phyloP scores from a whole-genome alignment of 2,888 invertebrate genomes.

The Furcula furcula region DNA sequence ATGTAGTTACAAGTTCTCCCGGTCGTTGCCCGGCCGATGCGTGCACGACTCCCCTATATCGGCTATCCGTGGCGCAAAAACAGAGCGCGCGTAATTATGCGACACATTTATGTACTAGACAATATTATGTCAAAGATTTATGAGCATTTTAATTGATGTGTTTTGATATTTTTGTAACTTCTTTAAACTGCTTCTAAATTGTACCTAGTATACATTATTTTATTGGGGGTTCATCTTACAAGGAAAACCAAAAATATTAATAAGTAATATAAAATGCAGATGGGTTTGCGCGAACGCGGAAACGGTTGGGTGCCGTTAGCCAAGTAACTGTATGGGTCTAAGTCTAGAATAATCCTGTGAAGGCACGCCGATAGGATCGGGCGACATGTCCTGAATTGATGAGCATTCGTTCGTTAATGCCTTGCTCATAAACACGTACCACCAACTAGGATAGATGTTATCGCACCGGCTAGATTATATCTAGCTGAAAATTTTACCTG shows the following conservation, averaged over 20 bases:
- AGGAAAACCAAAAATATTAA: conserved; percentile 23
- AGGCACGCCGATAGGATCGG: conserved; percentile 55
- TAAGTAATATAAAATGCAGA: conserved; percentile 48
- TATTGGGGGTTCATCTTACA: too few species aligned
- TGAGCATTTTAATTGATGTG: too few species aligned
- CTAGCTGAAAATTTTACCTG: neutral
- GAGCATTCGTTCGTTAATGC: conserved; percentile 17
- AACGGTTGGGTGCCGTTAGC: conserved; percentile 70
- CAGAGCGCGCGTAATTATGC: conserved; percentile 28
- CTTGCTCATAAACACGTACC: neutral
- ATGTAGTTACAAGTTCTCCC: conserved; percentile 81
- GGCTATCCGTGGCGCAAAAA: conserved; percentile 64
- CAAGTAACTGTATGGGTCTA: conserved; percentile 68
- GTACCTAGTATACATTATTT: too few species aligned
- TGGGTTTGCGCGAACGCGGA: conserved; percentile 67
- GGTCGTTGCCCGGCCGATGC: conserved; percentile 75
- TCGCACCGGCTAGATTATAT: neutral
- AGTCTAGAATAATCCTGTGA: conserved; percentile 76
- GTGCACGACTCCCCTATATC: conserved; percentile 72
- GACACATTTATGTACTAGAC: conserved; percentile 28
- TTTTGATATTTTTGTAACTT: too few species aligned
- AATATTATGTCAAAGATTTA: too few species aligned
- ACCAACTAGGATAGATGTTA: neutral
- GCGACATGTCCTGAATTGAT: conserved; percentile 73
- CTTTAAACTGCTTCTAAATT: too few species aligned